These are phyloP conservation scores for Albula goreensis DNA, from an alignment of 2,113 vertebrate species.

Conservation along the genomic window DNA sequence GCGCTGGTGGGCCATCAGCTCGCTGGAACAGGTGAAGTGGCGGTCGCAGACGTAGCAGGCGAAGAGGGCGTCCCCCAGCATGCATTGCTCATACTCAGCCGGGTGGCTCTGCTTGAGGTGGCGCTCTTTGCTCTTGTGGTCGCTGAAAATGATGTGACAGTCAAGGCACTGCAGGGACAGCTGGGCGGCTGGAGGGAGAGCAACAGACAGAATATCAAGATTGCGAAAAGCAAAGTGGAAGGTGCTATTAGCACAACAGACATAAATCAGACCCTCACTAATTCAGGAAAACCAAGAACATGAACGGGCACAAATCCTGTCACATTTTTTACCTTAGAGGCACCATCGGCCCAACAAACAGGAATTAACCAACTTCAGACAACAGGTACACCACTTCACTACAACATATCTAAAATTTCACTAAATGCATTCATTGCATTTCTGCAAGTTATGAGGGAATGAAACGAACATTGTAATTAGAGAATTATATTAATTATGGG, in stretches of 20 bases:
- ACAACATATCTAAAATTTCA: too few relatives aligned
- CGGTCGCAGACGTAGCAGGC: conserved; percentile 84
- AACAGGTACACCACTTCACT: too few relatives aligned
- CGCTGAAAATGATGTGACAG: conserved; percentile 78
- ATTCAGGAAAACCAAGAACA: too few relatives aligned
- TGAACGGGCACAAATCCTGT: too few relatives aligned
- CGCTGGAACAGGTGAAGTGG: conserved; percentile 81
- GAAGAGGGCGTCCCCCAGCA: conserved; percentile 76
- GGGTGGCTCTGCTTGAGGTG: conserved; percentile 73
- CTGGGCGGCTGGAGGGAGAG: conserved; percentile 61
- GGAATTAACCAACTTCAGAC: too few relatives aligned
- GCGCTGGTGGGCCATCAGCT: conserved; percentile 84
- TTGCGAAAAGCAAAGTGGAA: background rate
- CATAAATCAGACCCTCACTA: too few relatives aligned
- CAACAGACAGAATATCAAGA: background rate
- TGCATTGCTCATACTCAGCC: conserved; percentile 68
- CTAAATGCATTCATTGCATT: too few relatives aligned
- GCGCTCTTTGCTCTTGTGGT: conserved; percentile 70
- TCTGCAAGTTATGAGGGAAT: too few relatives aligned
- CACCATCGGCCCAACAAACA: too few relatives aligned
- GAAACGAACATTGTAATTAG: background rate
- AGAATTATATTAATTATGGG: background rate
- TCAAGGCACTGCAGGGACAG: conserved; percentile 71
- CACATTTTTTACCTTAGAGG: too few relatives aligned
- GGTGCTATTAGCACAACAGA: background rate